These are phyloP conservation scores for Aplodontia rufa DNA, from an alignment of 2,113 vertebrate genomes.

Conservation along the genomic window DNA sequence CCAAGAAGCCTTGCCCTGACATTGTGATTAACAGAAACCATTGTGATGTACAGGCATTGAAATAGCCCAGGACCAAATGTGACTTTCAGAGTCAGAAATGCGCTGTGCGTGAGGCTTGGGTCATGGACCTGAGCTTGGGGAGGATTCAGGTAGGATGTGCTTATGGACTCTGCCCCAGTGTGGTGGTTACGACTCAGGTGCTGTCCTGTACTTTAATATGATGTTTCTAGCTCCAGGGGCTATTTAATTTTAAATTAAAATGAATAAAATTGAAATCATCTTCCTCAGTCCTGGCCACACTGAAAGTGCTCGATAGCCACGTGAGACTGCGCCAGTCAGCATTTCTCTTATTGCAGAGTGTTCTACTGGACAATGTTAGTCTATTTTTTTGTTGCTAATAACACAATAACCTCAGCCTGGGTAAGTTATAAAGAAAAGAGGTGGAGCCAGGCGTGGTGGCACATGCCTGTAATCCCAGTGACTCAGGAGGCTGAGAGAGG, in stretches of 20 bases:
- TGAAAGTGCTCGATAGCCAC: neutral
- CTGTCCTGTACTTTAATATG: neutral
- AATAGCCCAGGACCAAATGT: neutral
- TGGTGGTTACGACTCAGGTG: no score
- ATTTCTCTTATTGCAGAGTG: neutral
- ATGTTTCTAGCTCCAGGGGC: neutral
- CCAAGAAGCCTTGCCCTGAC: neutral
- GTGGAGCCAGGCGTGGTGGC: neutral
- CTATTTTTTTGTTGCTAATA: neutral
- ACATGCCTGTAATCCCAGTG: no score
- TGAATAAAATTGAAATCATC: neutral
- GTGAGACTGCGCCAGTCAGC: neutral
- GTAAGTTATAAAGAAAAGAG: neutral
- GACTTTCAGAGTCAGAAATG: neutral
- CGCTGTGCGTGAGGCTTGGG: neutral
- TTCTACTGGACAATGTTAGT: neutral
- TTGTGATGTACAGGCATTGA: neutral
- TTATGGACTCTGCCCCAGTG: neutral
- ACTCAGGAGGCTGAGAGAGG: no score
- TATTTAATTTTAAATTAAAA: slow-evolving; percentile 15
- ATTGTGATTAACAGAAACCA: neutral
- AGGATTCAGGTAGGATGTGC: neutral
- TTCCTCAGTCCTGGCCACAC: neutral
- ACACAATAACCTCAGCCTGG: neutral
- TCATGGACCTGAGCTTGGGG: neutral